Conservation (phyloP, 2,888 invertebrate genomes). For the Masnerella sp. region DNA sequence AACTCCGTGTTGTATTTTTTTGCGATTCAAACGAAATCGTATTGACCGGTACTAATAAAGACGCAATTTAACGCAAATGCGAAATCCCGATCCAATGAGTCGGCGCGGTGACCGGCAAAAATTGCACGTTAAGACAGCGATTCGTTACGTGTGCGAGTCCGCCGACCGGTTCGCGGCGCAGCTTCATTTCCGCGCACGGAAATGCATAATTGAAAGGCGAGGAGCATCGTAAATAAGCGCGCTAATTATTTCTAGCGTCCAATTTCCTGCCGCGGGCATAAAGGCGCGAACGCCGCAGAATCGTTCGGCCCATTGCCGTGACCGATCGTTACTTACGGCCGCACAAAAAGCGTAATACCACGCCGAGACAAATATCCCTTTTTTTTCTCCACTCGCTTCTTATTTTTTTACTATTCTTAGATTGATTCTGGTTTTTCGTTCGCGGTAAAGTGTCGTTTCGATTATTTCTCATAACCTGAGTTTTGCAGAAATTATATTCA, state of each 20-base stretch:
- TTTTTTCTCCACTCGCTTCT: neutral
- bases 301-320: slow-evolving; percentile 63
- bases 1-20: too few relatives aligned
- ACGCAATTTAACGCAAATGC: slow-evolving; percentile 26
- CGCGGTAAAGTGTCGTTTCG: too few relatives aligned
- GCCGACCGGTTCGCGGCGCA: slow-evolving; percentile 54
- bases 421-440: too few relatives aligned
- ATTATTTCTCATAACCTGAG: too few relatives aligned
- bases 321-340: slow-evolving; percentile 65
- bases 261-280: slow-evolving; percentile 70
- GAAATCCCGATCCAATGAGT: slow-evolving; percentile 26
- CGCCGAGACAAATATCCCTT: slow-evolving; percentile 51
- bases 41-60: slow-evolving; percentile 16
- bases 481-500: too few relatives aligned
- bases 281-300: slow-evolving; percentile 61
- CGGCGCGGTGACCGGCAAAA: slow-evolving; percentile 14
- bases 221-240: slow-evolving; percentile 71
- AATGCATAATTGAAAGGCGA: slow-evolving; percentile 72
- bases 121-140: slow-evolving; percentile 34
- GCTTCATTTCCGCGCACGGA: slow-evolving; percentile 70
- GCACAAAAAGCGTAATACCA: slow-evolving; percentile 61
- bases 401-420: too few relatives aligned
- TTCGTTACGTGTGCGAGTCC: slow-evolving; percentile 30
- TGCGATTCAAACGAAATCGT: slow-evolving; percentile 13
- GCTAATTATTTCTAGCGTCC: slow-evolving; percentile 73